Conservation (phyloP, 2,797 vertebrate genomes). For the Neopelma chrysocephalum region DNA sequence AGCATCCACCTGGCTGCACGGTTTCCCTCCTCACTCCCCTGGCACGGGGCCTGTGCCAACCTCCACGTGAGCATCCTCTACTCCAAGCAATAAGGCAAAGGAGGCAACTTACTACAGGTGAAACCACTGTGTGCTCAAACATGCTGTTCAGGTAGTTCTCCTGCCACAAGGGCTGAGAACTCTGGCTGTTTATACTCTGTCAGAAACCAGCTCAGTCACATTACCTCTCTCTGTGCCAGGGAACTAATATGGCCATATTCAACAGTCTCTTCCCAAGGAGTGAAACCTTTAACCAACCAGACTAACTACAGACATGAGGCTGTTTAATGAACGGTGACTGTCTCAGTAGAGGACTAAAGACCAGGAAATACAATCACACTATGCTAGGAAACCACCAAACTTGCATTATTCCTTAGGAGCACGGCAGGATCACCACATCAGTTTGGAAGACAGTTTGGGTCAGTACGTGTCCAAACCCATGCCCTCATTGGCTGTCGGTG, state of each 20-base stretch:
- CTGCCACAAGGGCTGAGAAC: background rate
- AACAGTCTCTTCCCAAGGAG: background rate
- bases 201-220: background rate
- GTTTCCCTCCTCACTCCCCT: background rate
- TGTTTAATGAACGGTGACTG: accelerated
- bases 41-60: background rate
- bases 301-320: background rate
- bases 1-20: background rate
- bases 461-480: conserved; percentile 37
- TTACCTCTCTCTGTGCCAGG: background rate
- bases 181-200: background rate
- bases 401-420: background rate
- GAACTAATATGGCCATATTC: background rate
- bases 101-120: background rate
- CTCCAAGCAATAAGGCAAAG: background rate
- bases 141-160: background rate
- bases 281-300: background rate
- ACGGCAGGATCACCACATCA: background rate
- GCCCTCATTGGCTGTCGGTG: conserved; percentile 70
- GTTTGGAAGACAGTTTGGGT: conserved; percentile 45
- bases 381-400: background rate
- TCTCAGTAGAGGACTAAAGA: background rate
- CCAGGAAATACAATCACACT: background rate
- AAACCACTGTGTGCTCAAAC: background rate
- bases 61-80: background rate